These are phyloP conservation scores for Macrostomum cliftonense DNA, from an alignment of 2,888 invertebrate species.

Conservation along the genomic window DNA sequence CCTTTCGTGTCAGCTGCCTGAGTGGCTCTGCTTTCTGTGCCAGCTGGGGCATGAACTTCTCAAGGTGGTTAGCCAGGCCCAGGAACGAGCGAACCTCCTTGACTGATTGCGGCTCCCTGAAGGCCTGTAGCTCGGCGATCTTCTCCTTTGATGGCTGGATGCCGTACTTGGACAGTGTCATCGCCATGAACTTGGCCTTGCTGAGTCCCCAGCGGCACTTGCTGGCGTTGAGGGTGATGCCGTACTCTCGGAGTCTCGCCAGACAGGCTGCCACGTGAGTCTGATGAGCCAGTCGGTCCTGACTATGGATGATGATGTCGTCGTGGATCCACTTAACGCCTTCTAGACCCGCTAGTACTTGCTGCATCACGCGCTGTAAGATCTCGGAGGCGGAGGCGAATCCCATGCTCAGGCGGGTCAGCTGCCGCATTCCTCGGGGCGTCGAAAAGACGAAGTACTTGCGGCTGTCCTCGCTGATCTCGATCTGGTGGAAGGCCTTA, in stretches of 20 bases:
- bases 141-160: slow-evolving; percentile 9
- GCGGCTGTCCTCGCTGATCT: slow-evolving; percentile 2
- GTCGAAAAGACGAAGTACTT: not conserved
- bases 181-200: slow-evolving; percentile 11
- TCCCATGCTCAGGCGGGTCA: slow-evolving; percentile 11
- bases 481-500: slow-evolving; percentile 7
- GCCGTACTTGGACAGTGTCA: slow-evolving; percentile 8
- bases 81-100: slow-evolving; percentile 14
- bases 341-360: not conserved
- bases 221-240: not conserved
- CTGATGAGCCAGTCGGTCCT: not conserved
- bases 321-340: not conserved
- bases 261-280: not conserved
- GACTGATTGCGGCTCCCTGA: slow-evolving; percentile 7
- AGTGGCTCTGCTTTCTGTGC: slow-evolving; percentile 3
- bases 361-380: not conserved
- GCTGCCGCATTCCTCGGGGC: slow-evolving; percentile 2
- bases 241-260: not conserved
- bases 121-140: slow-evolving; percentile 11
- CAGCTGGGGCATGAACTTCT: slow-evolving; percentile 11
- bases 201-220: slow-evolving; percentile 4
- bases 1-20: slow-evolving; percentile 1
- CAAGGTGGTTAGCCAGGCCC: slow-evolving; percentile 12
- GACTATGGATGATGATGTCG: not conserved
- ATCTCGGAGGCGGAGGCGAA: slow-evolving; percentile 12